Percentiles rank a stretch among this genome's conserved stretches.
Evolutionary conservation across 2,888 invertebrate species (phyloP).

Genomic region (Cepaea hortensis): DNA sequence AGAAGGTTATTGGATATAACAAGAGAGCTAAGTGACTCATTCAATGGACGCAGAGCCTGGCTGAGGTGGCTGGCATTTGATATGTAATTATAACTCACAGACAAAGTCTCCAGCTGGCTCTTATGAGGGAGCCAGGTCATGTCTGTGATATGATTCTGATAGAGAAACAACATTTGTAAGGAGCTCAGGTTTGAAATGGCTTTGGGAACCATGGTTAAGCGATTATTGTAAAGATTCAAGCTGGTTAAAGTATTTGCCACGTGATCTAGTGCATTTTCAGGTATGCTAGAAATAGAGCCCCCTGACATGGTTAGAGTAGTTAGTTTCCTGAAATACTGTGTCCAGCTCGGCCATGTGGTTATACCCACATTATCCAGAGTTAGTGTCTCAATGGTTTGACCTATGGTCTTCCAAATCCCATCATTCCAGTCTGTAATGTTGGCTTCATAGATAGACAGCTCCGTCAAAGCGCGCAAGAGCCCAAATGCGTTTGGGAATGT

Average conservation of each 20-base stretch:
- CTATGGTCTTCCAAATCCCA: background rate
- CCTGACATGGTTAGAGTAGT: background rate
- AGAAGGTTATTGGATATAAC: background rate
- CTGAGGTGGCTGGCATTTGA: background rate
- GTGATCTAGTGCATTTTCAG: background rate
- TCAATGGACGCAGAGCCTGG: background rate
- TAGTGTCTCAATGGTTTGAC: background rate
- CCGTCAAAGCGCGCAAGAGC: background rate
- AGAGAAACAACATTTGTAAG: background rate
- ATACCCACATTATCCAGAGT: background rate
- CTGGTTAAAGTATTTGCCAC: background rate
- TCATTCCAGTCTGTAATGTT: background rate
- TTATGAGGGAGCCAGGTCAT: background rate
- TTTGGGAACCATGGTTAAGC: background rate
- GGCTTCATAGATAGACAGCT: background rate
- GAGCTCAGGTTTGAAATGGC: background rate
- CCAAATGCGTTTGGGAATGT: background rate
- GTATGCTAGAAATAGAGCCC: background rate
- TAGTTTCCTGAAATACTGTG: background rate
- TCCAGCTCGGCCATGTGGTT: background rate
- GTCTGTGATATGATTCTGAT: background rate
- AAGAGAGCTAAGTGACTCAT: background rate
- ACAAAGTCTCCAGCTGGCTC: background rate
- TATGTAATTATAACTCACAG: background rate
- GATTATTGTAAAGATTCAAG: background rate